phyloP scores from a whole-genome alignment of 30 jellyfish, hydroid and myxozoan genomes.

The Euphysa ruthae region DNA sequence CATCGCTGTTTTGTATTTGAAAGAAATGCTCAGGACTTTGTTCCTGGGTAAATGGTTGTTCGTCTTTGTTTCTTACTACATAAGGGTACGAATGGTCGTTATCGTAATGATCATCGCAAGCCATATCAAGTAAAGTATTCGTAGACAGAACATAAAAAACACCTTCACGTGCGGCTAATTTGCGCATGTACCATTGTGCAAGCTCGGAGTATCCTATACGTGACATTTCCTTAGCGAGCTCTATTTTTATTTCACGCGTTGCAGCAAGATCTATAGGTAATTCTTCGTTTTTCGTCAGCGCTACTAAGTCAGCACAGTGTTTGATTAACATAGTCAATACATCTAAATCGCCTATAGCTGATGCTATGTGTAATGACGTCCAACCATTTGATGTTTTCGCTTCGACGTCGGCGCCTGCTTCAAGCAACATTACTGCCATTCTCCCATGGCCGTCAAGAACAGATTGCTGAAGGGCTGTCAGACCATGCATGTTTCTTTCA shows the following conservation, averaged over 20 bases:
- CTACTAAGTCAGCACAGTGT: conserved; percentile 78
- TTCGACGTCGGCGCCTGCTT: conserved; percentile 77
- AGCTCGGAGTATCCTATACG: conserved; percentile 71
- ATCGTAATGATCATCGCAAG: conserved; percentile 58
- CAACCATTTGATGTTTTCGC: conserved; percentile 89
- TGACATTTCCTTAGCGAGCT: conserved; percentile 61
- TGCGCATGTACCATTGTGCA: conserved; percentile 81
- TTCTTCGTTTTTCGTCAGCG: conserved; percentile 73
- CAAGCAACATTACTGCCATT: conserved; percentile 51
- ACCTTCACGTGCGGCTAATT: conserved; percentile 67
- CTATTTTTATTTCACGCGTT: conserved; percentile 52
- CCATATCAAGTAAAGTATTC: conserved; percentile 63
- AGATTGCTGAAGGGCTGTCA: conserved; percentile 77
- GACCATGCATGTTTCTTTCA: conserved; percentile 63
- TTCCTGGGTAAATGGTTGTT: not conserved
- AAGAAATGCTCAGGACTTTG: not conserved
- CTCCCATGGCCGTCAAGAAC: conserved; percentile 76
- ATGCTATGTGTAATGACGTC: conserved; percentile 84
- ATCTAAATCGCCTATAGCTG: conserved; percentile 77
- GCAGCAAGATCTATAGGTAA: conserved; percentile 79
- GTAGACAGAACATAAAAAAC: conserved; percentile 61
- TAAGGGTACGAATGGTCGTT: conserved; percentile 8
- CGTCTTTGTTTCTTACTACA: not conserved
- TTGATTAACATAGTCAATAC: conserved; percentile 38
- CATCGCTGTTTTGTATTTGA: not conserved